phyloP scores from a whole-genome alignment of 2,888 invertebrate species.

The Volucella zonaria region DNA sequence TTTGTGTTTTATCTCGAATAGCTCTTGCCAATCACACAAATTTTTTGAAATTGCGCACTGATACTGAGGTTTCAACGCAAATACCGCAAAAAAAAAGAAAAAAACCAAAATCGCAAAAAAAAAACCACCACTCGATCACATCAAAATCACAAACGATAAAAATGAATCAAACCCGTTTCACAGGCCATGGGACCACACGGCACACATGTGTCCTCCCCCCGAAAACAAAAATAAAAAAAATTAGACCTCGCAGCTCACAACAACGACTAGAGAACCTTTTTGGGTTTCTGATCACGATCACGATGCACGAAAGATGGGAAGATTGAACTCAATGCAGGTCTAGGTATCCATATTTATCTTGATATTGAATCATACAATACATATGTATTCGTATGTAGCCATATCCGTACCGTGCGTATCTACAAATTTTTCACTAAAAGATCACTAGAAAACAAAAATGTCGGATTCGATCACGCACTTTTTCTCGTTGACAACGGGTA shows the following conservation, averaged over 20 bases:
- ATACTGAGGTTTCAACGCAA: slow-evolving; percentile 49
- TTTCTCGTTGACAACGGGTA: neutral
- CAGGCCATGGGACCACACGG: slow-evolving; percentile 18
- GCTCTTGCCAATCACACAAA: slow-evolving; percentile 37
- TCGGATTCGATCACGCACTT: slow-evolving; percentile 14
- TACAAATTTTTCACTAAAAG: neutral
- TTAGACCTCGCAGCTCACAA: slow-evolving; percentile 21
- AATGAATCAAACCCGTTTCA: slow-evolving; percentile 51
- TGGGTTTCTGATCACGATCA: neutral
- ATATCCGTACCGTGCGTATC: neutral
- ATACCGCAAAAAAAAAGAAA: slow-evolving; percentile 17
- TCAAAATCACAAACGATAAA: slow-evolving; percentile 29
- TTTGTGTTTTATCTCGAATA: slow-evolving; percentile 44
- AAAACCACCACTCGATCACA: slow-evolving; percentile 34
- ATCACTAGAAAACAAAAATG: too few relatives aligned
- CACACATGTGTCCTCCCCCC: slow-evolving; percentile 16
- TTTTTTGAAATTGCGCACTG: slow-evolving; percentile 58
- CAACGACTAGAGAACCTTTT: slow-evolving; percentile 20
- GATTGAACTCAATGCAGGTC: slow-evolving; percentile 4
- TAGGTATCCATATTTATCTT: neutral
- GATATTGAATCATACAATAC: neutral
- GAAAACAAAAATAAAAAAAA: slow-evolving; percentile 8
- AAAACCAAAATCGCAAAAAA: slow-evolving; percentile 11
- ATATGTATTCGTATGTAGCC: too few relatives aligned
- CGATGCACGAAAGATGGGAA: neutral